Base-by-base conservation (phyloP, 2,797 vertebrate genomes). In the Xenopus petersii region DNA sequence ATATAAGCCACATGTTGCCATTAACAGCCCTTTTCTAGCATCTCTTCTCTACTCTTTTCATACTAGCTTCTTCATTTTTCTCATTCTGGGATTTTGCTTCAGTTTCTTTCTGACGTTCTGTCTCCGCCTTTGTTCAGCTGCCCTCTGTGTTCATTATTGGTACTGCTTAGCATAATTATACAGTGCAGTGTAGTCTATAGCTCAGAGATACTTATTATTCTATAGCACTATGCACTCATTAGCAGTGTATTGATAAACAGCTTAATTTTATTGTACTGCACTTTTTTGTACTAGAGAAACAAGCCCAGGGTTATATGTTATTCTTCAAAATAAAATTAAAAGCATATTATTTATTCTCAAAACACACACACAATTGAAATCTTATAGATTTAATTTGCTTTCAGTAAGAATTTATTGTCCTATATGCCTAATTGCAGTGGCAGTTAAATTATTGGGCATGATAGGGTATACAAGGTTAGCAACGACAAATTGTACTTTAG, bases 131-230 rank as follows among this genome's bases (percentile, higher is more conserved):
- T 51, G 11, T 51, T 51, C 49, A 51, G 49, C 49, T 12, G 15
- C 49, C 15, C 11, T 12, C 15, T 51, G 49, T 51, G 15, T 51
- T 12, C 49, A 51, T 51, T 51, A 15, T 51, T 51, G 49, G 49
- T 15, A 5, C 15, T 51, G 49, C 49, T 12, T 10, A 51, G 49
- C 15, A 51, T 51, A 51, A 51, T 51, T 83, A 84, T 81, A 78
- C 76, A 10, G 49, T 51, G 49, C 21, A 16, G 36, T 6, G 4
- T 42, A 42, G 36, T 42, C 5, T 42, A 42, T 42, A 42, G 42
- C 30, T 75, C 65, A 58, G 47, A 15, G 11, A 59, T 46, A 12
- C 7, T 24, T 56, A 63, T 24, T 62, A 26, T 30, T 12, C 36
- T 59, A 12, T 60, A 56, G 49, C 42, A 60, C 24, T 47, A 12